phyloP scores from a whole-genome alignment of 2,888 invertebrate species.

The Harpagoxenus sublaevis region DNA sequence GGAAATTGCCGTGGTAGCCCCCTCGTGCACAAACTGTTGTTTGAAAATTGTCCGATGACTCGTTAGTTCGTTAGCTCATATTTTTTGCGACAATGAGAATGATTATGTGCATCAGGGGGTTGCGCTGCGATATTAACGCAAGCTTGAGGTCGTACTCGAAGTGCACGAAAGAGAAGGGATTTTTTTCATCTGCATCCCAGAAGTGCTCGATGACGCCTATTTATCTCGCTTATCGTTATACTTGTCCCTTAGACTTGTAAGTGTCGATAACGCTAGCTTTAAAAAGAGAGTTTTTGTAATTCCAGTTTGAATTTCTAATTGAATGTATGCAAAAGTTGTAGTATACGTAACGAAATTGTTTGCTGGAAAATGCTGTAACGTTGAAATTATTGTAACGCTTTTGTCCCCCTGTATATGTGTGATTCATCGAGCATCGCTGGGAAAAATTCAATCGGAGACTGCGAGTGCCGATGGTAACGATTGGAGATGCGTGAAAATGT shows the following conservation, averaged over 20 bases:
- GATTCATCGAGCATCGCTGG: constrained; percentile 54
- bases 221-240: neutral
- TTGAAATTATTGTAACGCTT: neutral
- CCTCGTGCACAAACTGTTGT: constrained; percentile 9
- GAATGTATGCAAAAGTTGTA: neutral
- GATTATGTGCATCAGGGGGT: constrained; percentile 49
- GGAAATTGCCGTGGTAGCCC: constrained; percentile 40
- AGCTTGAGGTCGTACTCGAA: constrained; percentile 57
- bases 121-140: constrained; percentile 65
- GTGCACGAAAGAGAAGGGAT: constrained; percentile 70
- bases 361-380: neutral
- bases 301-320: neutral
- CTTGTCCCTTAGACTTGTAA: neutral
- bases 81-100: neutral
- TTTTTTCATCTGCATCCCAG: neutral
- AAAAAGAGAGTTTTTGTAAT: neutral
- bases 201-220: constrained; percentile 48
- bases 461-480: constrained; percentile 12
- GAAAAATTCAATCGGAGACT: constrained; percentile 1
- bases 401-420: neutral
- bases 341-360: neutral
- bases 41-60: neutral
- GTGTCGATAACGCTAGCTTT: neutral
- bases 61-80: neutral
- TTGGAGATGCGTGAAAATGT: constrained; percentile 37